Evolutionary conservation across 2,113 vertebrate genomes (phyloP), one percentile per base, ranked within the genome.

Genomic region (Chauna torquata): DNA sequence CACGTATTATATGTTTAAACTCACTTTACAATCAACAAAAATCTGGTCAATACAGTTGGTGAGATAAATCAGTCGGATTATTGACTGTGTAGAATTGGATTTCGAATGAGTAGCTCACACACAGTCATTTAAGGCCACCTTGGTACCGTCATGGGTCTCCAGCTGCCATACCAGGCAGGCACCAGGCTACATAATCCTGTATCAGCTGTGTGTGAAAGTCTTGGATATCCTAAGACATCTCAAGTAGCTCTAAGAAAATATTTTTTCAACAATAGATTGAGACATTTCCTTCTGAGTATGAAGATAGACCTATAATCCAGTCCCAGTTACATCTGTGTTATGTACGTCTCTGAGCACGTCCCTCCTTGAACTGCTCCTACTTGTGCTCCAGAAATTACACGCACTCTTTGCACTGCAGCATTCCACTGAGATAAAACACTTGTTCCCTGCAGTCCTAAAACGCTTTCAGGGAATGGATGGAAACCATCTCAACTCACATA

Each of bases 301-400:
- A 90, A 88, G 72, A 4, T n/a, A 75, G 22, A 76, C 23, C 16
- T 69, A 4, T 42, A 45, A 28, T 82, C 16, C 40, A 85, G 15
- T 30, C 12, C 30, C 40, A 6, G 12, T 57, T 69, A 77, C 5
- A 5, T 44, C 42, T 57, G 10, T 69, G 38, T 40, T 61, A 9
- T 1, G 0, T 30, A 45, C 25, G 24, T 25, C 10, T 77, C n/a
- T 24, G n/a, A 95, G 14, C 10, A 52, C 0, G 0, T 45, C 11
- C 22, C 12, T 61, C 19, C 32, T 58, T 6, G 8, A 70, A 86
- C 42, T 74, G 8, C 3, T 72, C 16, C 24, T 64, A 24, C 15
- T 65, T 12, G 8, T 15, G 27, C 27, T 72, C 30, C 34, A 85
- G 36, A 94, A 92, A 69, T 74, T 86, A 83, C 36, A 79, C 61